A percentile compares a stretch with the other conserved stretches of the same genome.
Conservation (phyloP, 2,113 vertebrate species). For the Gavia stellata region DNA sequence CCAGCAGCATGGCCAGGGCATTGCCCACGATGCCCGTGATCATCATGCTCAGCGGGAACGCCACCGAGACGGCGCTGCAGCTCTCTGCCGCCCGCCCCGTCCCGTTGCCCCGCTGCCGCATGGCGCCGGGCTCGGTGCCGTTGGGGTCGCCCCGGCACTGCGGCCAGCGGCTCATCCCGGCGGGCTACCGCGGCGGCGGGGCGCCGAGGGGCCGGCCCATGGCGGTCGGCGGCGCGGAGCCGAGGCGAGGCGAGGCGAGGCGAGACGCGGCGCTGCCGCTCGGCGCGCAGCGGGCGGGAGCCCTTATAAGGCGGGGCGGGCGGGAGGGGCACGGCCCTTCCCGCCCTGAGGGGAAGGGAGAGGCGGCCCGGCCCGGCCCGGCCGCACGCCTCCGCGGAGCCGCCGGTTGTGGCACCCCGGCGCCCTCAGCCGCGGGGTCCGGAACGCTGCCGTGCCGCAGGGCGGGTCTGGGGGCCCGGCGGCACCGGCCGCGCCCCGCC, state of each 20-base stretch:
- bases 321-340: not conserved
- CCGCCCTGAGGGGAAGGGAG: not conserved
- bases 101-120: constrained; percentile 13
- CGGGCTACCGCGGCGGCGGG: not conserved
- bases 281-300: not conserved
- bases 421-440: too few species aligned
- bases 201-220: not conserved
- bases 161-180: not conserved
- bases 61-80: constrained; percentile 82
- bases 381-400: too few species aligned
- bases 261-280: not conserved
- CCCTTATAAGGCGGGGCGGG: not conserved
- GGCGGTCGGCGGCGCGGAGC: not conserved
- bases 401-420: too few species aligned
- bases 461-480: too few species aligned
- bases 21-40: constrained; percentile 91
- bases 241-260: not conserved
- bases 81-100: constrained; percentile 16
- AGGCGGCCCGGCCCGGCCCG: not conserved
- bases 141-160: not conserved
- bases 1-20: constrained; percentile 85
- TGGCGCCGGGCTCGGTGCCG: not conserved
- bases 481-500: too few species aligned
- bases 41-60: constrained; percentile 91
- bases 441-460: not conserved